Evolutionary conservation across 2,888 invertebrate genomes (phyloP), one percentile per base, ranked within the genome.

Genomic region (Drosophila falleni): DNA sequence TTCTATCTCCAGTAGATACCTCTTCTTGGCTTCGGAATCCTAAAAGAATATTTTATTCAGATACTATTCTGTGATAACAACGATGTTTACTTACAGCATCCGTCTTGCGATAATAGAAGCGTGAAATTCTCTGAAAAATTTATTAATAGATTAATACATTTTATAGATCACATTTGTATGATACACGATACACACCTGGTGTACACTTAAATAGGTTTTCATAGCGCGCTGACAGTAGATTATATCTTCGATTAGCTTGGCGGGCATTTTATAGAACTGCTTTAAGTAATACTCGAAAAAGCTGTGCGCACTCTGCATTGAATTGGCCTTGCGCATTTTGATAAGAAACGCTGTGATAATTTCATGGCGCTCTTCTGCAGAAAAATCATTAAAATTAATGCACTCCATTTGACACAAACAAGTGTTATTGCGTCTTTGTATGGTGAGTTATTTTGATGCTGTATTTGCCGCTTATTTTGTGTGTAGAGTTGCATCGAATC

Each of bases 351-450:
- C 68, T 6, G 58, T 67, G 23, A 85, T 85, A 8, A 85, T 85
- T 16, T 89, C 86, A 31, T 82, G 59, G 5, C 85, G 78, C 16
- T 85, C 85, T 8, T 54, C 64, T 8, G 13, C 39, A 6, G 87
- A 55, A 39, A 84, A 84, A 23, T 85, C 82, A 26, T 85, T 71
- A 31, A 84, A 89, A 53, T 84, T 81, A 6, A 89, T 74, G 0
- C 63, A 39, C 33, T 87, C 88, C 87, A 89, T 78, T 56, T 56
- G 11, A 19, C 8, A 15, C 10, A 15, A 46, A 31, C 9, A 15
- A 1, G 35, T 23, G 56, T 51, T 6, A 16, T 8, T 44, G 23
- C 50, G 44, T 19, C 11, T 19, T 5, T 4, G 9, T 31, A 10
- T 58, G 35, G 49, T 74, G 55, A 46, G 62, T 49, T 68, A 29